Evolutionary conservation across 2,797 vertebrate genomes (phyloP).

Genomic region (Manis pentadactyla): DNA sequence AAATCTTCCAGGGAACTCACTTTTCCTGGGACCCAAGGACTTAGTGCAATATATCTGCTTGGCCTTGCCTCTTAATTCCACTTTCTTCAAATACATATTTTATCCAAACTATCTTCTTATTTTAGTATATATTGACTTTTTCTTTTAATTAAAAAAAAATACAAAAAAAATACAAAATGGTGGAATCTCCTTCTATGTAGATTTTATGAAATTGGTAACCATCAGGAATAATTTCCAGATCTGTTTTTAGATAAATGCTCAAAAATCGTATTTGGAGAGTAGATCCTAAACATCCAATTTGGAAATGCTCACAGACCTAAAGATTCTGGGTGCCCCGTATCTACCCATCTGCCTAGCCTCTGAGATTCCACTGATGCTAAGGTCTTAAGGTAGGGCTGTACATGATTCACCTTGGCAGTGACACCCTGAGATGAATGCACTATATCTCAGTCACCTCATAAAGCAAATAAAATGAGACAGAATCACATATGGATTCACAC

Average conservation of each 20-base stretch:
- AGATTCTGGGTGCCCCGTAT: not conserved
- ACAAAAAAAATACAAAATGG: not conserved
- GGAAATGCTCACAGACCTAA: not conserved
- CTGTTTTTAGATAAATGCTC: not conserved
- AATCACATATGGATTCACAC: not conserved
- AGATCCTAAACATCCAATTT: not conserved
- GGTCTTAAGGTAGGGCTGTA: not conserved
- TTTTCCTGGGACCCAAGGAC: not conserved
- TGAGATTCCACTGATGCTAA: not conserved
- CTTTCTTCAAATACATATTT: not conserved
- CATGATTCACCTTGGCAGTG: not conserved
- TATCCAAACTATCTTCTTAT: not conserved
- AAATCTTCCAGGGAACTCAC: not conserved
- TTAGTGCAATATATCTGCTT: not conserved
- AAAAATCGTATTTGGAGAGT: not conserved
- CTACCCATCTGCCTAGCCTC: not conserved
- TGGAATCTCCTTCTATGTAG: fast-evolving
- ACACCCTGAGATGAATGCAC: not conserved
- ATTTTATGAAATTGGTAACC: not conserved
- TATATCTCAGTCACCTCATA: not conserved
- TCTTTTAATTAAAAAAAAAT: not conserved
- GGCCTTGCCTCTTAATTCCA: not conserved
- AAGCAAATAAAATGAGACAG: not conserved
- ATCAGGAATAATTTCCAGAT: not conserved
- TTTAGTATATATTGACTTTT: not conserved